Base-by-base conservation (phyloP, 2,113 vertebrate genomes). In the Microcebus ravelobensis region DNA sequence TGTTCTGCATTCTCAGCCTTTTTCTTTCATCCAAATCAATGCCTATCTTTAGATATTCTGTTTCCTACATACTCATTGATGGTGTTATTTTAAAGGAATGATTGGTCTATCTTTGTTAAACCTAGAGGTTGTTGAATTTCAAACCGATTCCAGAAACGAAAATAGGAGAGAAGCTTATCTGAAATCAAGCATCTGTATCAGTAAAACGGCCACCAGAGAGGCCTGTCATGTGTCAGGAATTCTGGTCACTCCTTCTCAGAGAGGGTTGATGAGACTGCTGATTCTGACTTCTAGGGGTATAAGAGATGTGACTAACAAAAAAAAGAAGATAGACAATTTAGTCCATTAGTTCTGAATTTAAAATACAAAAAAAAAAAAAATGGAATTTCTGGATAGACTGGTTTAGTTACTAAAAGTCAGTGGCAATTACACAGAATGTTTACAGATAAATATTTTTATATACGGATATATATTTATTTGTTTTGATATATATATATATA, bases 241-340 rank as follows among this genome's bases (percentile, higher is more conserved):
- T 70, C 34, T 95, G 29, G 8, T 61, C 3, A 34, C 23, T 39
- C 74, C 34, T 55, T 45, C 17, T 50, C 21, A 91, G 39, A 48
- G 48, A 80, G 6, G 59, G 34, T 13, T 82, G 45, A 86, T 87
- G 34, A 88, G 20, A 81, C 5, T 81, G 0, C 42, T 81, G 77
- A 82, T 89, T 96, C 79, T 76, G 18, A 86, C 57, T 81, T 63
- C 11, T 31, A 36, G 21, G 20, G 52, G 86, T 57, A 82, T 50
- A 84, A 63, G 57, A 89, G 18, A 92, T 70, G 79, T 76, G 71
- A 95, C 36, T 85, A 57, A 95, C 23, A 48, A 84, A 42, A 94
- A 92, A 92, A 73, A 67, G n/a, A 65, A 34, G 59, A 14, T 50
- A 55, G 86, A 85, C 12, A 11, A 70, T 45, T 65, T 81, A 65